phyloP scores from a whole-genome alignment of 2,113 vertebrate species.

The Oncorhynchus clarkii region DNA sequence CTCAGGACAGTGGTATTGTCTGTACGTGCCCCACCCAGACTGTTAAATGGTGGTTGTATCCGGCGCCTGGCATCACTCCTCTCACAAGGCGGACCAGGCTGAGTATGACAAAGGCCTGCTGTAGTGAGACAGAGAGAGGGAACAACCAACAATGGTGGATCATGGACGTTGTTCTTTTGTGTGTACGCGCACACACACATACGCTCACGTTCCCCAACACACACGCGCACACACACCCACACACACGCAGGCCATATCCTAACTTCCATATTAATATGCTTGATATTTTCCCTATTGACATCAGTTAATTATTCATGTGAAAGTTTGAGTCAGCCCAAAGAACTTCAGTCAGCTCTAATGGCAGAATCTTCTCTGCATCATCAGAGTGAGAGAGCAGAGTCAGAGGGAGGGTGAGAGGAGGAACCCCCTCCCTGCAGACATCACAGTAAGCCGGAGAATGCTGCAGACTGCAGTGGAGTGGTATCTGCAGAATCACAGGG shows the following conservation, averaged over 20 bases:
- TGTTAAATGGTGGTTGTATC: neutral
- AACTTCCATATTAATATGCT: neutral
- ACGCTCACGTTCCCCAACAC: neutral
- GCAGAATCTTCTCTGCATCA: too few species aligned
- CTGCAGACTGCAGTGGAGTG: too few species aligned
- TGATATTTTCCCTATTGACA: too few species aligned
- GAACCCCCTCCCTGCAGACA: too few species aligned
- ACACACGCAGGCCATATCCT: neutral
- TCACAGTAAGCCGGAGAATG: too few species aligned
- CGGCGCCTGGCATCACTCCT: neutral
- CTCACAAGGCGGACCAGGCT: neutral
- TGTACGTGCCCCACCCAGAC: neutral
- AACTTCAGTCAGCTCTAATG: too few species aligned
- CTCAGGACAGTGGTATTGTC: constrained; percentile 1
- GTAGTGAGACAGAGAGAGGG: neutral
- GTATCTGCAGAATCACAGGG: too few species aligned
- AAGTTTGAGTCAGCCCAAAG: too few species aligned
- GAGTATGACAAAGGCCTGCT: neutral
- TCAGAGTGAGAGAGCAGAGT: too few species aligned
- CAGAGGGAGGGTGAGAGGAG: too few species aligned
- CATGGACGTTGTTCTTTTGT: neutral
- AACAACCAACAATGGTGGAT: neutral
- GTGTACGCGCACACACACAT: neutral
- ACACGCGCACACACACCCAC: too few species aligned
- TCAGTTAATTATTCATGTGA: too few species aligned